Conservation (phyloP, 2,113 vertebrate species). For the Saguinus midas region DNA sequence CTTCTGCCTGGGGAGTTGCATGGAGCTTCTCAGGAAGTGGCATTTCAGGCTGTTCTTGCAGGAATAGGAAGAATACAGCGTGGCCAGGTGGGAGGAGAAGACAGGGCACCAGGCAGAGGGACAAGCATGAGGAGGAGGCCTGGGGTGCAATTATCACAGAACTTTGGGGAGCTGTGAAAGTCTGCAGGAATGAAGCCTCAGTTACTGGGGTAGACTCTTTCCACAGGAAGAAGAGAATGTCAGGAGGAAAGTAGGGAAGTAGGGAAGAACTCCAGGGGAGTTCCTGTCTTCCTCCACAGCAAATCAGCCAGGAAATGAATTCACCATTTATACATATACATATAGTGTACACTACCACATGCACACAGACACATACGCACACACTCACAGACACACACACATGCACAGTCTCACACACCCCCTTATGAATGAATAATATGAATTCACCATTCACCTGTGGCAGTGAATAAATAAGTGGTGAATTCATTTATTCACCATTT, state of each 20-base stretch:
- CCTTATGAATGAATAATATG: too few species aligned
- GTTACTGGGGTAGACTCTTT: too few species aligned
- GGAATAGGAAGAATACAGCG: background rate
- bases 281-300: background rate
- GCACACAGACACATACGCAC: background rate
- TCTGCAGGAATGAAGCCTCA: too few species aligned
- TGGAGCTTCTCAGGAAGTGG: background rate
- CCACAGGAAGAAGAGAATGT: too few species aligned
- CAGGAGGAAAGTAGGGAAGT: too few species aligned
- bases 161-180: background rate
- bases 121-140: background rate
- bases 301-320: background rate
- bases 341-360: background rate
- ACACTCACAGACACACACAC: too few species aligned
- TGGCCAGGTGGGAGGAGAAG: background rate
- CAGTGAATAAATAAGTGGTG: too few species aligned
- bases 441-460: too few species aligned
- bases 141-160: background rate
- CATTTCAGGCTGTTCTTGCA: background rate
- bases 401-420: too few species aligned
- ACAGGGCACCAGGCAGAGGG: background rate
- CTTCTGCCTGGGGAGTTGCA: background rate
- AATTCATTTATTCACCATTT: too few species aligned
- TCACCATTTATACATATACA: background rate
- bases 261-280: background rate